phyloP scores from a whole-genome alignment of 2,888 invertebrate species.

The Stegana nigrithorax region DNA sequence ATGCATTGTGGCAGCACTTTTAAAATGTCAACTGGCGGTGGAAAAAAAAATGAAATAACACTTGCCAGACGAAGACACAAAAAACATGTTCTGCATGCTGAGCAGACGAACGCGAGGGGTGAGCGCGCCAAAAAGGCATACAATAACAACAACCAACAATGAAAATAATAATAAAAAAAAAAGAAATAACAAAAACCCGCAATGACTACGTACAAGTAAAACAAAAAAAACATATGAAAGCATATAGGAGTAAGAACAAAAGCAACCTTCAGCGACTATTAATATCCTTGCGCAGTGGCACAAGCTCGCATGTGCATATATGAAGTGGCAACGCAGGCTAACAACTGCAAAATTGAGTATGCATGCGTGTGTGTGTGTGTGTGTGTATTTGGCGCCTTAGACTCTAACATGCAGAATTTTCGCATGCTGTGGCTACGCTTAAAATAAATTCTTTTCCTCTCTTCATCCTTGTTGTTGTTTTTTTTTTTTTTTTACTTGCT shows the following conservation, averaged over 20 bases:
- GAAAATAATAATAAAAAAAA: too few relatives aligned
- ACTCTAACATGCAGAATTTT: too few relatives aligned
- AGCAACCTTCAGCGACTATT: slow-evolving; percentile 40
- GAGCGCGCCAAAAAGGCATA: too few relatives aligned
- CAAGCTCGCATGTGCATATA: slow-evolving; percentile 16
- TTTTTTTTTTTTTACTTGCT: neutral
- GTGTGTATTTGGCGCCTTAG: neutral
- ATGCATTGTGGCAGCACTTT: slow-evolving; percentile 34
- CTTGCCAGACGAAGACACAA: slow-evolving; percentile 11
- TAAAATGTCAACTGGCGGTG: slow-evolving; percentile 31
- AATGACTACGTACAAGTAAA: too few relatives aligned
- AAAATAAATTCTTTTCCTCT: neutral
- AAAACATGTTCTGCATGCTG: too few relatives aligned
- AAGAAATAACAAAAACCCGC: too few relatives aligned
- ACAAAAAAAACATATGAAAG: too few relatives aligned
- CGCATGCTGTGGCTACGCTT: too few relatives aligned
- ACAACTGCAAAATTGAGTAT: neutral
- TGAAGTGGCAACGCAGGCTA: neutral
- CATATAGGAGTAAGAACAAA: slow-evolving; percentile 1
- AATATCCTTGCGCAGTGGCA: slow-evolving; percentile 33
- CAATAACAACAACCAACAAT: too few relatives aligned
- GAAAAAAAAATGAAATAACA: slow-evolving; percentile 23
- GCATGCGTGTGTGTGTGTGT: neutral
- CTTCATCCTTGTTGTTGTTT: neutral
- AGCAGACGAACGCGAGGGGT: too few relatives aligned